Conservation (phyloP, 2,113 vertebrate genomes). For the Sarotherodon lohbergeri region DNA sequence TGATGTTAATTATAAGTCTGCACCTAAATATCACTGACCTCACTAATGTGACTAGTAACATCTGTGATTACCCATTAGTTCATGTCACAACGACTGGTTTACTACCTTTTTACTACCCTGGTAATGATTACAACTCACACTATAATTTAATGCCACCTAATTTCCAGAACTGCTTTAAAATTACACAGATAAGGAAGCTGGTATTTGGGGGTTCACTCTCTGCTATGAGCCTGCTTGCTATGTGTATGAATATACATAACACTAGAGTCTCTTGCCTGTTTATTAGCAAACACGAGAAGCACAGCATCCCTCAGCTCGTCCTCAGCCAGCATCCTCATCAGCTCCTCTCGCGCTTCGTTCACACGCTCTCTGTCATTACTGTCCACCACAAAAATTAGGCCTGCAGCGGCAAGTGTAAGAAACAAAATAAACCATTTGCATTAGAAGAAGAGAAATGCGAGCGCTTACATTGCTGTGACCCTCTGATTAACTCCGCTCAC, state of each 20-base stretch:
- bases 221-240: background rate
- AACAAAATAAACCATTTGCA: background rate
- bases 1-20: background rate
- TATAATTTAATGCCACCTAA: background rate
- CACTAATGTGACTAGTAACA: background rate
- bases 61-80: background rate
- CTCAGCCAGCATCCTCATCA: constrained; percentile 97
- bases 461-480: background rate
- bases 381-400: constrained; percentile 97
- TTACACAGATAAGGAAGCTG: background rate
- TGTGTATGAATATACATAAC: background rate
- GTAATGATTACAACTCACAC: background rate
- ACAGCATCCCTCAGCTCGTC: constrained; percentile 93
- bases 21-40: background rate
- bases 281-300: constrained; percentile 94
- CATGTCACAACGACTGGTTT: background rate
- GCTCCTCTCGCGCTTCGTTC: constrained; percentile 93
- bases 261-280: constrained; percentile 77
- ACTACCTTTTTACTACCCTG: background rate
- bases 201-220: background rate
- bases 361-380: constrained; percentile 95
- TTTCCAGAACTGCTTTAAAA: background rate
- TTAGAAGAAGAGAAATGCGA: background rate
- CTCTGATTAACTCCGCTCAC: constrained; percentile 75
- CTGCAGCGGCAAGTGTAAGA: background rate